phyloP scores from a whole-genome alignment of 2,888 invertebrate genomes.

The Scaeva pyrastri region DNA sequence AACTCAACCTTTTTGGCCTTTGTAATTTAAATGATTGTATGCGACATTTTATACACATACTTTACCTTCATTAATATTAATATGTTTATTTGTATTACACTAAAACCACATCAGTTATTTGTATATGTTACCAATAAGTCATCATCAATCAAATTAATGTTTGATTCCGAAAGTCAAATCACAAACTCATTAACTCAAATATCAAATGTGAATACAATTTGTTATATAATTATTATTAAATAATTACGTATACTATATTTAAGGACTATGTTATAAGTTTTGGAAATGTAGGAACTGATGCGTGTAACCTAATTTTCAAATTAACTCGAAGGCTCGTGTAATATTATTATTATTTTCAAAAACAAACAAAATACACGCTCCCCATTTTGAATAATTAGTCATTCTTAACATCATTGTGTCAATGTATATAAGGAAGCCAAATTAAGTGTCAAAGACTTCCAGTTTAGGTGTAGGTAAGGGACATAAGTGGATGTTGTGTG shows the following conservation, averaged over 20 bases:
- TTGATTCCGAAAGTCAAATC: neutral
- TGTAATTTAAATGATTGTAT: no score
- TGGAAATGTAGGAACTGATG: neutral
- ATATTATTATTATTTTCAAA: conserved; percentile 33
- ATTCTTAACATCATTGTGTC: neutral
- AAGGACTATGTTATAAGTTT: neutral
- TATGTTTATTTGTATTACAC: no score
- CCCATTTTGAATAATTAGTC: neutral
- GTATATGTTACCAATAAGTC: neutral
- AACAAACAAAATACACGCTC: conserved; percentile 1
- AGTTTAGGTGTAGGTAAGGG: neutral
- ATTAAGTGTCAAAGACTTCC: conserved; percentile 9
- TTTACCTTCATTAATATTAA: no score
- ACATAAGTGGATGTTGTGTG: neutral
- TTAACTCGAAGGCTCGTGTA: neutral
- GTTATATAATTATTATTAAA: neutral
- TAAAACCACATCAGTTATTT: no score
- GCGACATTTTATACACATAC: no score
- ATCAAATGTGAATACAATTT: neutral
- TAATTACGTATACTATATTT: neutral
- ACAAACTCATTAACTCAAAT: conserved; percentile 1
- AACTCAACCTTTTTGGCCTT: no score
- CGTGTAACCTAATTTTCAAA: neutral
- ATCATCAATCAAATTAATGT: neutral
- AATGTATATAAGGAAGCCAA: neutral